phyloP scores from a whole-genome alignment of 2,797 vertebrate genomes.

The Sternotherus odoratus region DNA sequence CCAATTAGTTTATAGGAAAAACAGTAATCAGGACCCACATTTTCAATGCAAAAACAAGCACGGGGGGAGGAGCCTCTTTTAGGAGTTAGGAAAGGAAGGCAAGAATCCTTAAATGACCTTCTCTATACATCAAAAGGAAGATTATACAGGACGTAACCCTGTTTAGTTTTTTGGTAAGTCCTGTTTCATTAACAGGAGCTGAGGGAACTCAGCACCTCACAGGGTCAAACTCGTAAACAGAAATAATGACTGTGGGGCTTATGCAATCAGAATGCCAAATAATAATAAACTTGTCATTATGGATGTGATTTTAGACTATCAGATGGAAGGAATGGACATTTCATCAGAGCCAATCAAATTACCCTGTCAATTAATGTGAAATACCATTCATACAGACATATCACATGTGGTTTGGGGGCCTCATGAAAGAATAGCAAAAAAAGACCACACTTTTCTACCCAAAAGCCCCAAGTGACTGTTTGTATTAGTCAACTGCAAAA shows the following conservation, averaged over 20 bases:
- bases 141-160: constrained; percentile 21
- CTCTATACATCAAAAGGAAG: background rate
- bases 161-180: constrained; percentile 10
- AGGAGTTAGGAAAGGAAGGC: background rate
- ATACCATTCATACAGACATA: constrained; percentile 37
- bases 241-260: background rate
- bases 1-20: background rate
- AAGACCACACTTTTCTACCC: constrained; percentile 15
- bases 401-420: background rate
- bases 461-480: constrained; percentile 39
- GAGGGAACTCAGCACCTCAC: background rate
- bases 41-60: background rate
- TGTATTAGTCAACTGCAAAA: constrained; percentile 46
- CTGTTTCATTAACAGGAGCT: background rate
- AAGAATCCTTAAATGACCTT: constrained; percentile 3
- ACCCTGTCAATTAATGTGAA: constrained; percentile 60
- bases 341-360: constrained; percentile 61
- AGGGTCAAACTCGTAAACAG: constrained; percentile 42
- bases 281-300: background rate
- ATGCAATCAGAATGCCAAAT: background rate
- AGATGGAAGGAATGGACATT: constrained; percentile 47
- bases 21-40: background rate
- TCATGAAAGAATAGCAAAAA: background rate
- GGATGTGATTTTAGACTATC: constrained; percentile 56
- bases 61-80: background rate